phyloP scores from a whole-genome alignment of 2,113 vertebrate species.

The Cettia cetti region DNA sequence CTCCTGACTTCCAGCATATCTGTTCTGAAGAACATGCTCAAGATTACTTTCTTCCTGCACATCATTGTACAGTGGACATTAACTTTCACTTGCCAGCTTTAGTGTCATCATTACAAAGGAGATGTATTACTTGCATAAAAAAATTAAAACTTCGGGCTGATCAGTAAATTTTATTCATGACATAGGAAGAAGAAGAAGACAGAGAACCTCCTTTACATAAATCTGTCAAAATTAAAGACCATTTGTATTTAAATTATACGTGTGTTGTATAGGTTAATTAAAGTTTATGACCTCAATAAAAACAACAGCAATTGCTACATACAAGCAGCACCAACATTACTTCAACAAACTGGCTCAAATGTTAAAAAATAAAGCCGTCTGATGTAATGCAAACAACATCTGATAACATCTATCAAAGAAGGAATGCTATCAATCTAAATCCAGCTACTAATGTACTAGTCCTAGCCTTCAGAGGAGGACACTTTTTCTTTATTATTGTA shows the following conservation, averaged over 20 bases:
- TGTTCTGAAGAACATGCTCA: not conserved
- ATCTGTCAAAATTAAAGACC: not conserved
- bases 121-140: not conserved
- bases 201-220: not conserved
- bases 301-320: not conserved
- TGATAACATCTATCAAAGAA: not conserved
- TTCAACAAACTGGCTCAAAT: not conserved
- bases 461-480: not conserved
- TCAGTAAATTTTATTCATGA: not conserved
- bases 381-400: not conserved
- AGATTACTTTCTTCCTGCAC: not conserved
- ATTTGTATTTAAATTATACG: not conserved
- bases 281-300: constrained; percentile 1
- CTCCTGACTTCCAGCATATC: not conserved
- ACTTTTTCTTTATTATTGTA: not conserved
- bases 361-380: not conserved
- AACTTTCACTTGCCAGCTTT: not conserved
- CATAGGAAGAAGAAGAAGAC: not conserved
- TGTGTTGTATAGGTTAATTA: not conserved
- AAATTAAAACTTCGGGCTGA: not conserved
- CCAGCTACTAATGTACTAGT: not conserved
- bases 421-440: not conserved
- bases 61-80: not conserved
- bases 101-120: not conserved
- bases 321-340: not conserved